phyloP scores from a whole-genome alignment of 2,888 invertebrate genomes.

The Dermolepida albohirtum region DNA sequence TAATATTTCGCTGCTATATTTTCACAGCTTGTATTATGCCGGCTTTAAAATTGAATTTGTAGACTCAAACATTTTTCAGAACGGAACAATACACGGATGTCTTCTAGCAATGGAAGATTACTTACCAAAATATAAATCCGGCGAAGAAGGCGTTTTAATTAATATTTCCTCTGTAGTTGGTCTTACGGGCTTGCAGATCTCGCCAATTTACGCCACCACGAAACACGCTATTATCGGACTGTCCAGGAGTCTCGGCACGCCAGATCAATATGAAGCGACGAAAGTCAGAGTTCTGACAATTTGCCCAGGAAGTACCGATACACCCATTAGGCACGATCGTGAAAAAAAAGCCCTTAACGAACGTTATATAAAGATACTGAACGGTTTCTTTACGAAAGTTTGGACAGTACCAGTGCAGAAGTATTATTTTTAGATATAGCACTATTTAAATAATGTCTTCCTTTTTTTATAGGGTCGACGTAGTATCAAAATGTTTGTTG shows the following conservation, averaged over 20 bases:
- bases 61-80: slow-evolving; percentile 54
- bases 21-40: too few relatives aligned
- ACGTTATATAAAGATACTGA: background rate
- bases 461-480: background rate
- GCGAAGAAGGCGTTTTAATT: slow-evolving; percentile 65
- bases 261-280: slow-evolving; percentile 57
- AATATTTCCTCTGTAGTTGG: slow-evolving; percentile 66
- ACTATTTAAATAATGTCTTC: too few relatives aligned
- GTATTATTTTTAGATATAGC: too few relatives aligned
- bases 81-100: slow-evolving; percentile 63
- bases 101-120: slow-evolving; percentile 64
- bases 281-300: slow-evolving; percentile 62
- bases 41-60: too few relatives aligned
- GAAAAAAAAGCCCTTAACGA: background rate
- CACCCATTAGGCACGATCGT: slow-evolving; percentile 47
- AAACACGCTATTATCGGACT: slow-evolving; percentile 62
- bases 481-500: background rate
- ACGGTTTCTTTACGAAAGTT: background rate
- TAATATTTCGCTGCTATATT: too few relatives aligned
- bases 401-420: background rate
- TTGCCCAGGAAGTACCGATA: slow-evolving; percentile 64
- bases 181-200: slow-evolving; percentile 53
- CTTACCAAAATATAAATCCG: slow-evolving; percentile 65
- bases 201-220: slow-evolving; percentile 62
- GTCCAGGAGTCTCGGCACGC: slow-evolving; percentile 53